Evolutionary conservation across 2,113 vertebrate species (phyloP).

Genomic region (Alectura lathami): DNA sequence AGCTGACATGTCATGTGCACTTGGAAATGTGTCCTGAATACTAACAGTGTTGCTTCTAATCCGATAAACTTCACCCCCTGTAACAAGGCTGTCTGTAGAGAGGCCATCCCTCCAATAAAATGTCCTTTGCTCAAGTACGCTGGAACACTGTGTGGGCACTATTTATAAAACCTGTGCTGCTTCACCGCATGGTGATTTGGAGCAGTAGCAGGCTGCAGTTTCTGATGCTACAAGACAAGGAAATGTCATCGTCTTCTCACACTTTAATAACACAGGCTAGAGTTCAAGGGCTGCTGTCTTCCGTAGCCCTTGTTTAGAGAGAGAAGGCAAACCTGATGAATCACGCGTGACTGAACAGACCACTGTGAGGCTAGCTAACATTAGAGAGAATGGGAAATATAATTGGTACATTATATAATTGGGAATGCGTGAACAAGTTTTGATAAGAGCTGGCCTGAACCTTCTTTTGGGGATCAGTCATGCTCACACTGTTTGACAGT

Average conservation of each 20-base stretch:
- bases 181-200: neutral
- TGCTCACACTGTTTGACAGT: neutral
- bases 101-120: neutral
- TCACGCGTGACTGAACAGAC: neutral
- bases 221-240: neutral
- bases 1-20: constrained; percentile 55
- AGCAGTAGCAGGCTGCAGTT: neutral
- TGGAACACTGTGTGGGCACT: neutral
- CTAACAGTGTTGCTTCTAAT: constrained; percentile 31
- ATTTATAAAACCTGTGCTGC: neutral
- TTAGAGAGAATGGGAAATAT: neutral
- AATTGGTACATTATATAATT: constrained; percentile 2
- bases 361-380: neutral
- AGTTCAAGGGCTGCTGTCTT: neutral
- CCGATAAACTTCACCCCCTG: constrained; percentile 11
- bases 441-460: neutral
- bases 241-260: constrained; percentile 2
- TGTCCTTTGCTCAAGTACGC: neutral
- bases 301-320: neutral
- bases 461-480: neutral
- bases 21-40: constrained; percentile 51
- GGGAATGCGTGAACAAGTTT: neutral
- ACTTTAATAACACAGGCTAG: neutral
- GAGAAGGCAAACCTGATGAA: neutral
- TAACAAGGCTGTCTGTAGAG: neutral